These are phyloP conservation scores for Hiodon tergisus DNA, from an alignment of 2,113 vertebrate genomes.

Conservation along the genomic window DNA sequence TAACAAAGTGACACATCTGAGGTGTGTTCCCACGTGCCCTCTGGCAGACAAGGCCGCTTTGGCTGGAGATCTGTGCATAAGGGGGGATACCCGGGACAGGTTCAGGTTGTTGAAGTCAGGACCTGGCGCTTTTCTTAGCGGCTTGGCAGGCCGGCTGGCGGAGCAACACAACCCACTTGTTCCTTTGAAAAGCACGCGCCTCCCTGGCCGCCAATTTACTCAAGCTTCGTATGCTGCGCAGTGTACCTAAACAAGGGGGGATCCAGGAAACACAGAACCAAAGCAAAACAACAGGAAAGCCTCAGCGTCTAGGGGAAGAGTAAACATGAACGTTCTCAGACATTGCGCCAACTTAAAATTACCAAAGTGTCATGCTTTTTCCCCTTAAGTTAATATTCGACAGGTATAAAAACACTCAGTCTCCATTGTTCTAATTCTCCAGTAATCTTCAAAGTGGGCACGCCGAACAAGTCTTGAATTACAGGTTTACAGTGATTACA, in stretches of 20 bases:
- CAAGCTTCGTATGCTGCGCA: not conserved
- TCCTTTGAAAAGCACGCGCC: not conserved
- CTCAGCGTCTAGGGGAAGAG: not conserved
- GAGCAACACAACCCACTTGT: not conserved
- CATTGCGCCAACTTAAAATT: not conserved
- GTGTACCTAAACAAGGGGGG: not conserved
- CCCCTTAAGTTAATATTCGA: not conserved
- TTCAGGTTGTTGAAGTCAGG: not conserved
- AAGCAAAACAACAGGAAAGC: not conserved
- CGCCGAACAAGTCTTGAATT: too few relatives aligned
- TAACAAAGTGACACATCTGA: constrained; percentile 34
- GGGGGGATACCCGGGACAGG: not conserved
- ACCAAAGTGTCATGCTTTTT: not conserved
- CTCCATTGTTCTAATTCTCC: too few relatives aligned
- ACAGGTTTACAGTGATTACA: too few relatives aligned
- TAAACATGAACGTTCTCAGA: not conserved
- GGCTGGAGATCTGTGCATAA: constrained; percentile 15
- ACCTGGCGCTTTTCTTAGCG: not conserved
- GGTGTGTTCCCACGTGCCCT: constrained; percentile 28
- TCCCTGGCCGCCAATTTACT: not conserved
- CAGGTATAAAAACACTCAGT: too few relatives aligned
- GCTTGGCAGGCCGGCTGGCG: not conserved
- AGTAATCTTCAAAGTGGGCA: too few relatives aligned
- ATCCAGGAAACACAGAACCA: not conserved
- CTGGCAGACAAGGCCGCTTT: not conserved